Percentiles rank a stretch among this genome's conserved stretches.
phyloP scores from a whole-genome alignment of 2,797 vertebrate genomes.

The Anas bernieri region DNA sequence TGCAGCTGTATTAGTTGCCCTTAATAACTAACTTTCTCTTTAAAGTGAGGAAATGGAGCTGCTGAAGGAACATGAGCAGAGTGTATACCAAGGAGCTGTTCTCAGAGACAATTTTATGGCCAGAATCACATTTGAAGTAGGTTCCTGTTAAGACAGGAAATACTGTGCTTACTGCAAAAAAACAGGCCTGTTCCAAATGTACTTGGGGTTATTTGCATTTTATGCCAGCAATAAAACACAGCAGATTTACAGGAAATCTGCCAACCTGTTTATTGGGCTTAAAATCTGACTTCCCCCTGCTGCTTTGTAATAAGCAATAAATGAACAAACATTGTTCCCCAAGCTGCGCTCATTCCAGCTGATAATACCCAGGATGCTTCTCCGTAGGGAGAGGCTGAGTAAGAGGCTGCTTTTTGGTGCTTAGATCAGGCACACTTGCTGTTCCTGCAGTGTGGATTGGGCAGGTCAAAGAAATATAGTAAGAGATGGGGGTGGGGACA shows the following conservation, averaged over 20 bases:
- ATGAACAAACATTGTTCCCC: not conserved
- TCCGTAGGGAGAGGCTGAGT: not conserved
- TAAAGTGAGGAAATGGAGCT: not conserved
- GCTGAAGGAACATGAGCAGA: not conserved
- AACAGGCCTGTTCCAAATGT: not conserved
- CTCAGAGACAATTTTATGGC: not conserved
- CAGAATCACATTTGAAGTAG: not conserved
- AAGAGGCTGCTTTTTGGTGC: not conserved
- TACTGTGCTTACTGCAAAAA: not conserved
- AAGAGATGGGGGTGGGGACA: not conserved
- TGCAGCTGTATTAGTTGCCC: not conserved
- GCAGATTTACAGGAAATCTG: constrained; percentile 34
- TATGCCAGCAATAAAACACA: constrained; percentile 36
- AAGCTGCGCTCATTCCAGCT: not conserved
- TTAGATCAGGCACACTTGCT: not conserved
- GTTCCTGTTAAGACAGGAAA: constrained; percentile 6
- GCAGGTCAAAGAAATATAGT: not conserved
- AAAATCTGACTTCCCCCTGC: constrained; percentile 18
- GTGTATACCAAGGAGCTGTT: not conserved
- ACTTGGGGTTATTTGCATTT: constrained; percentile 24
- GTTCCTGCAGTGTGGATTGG: not conserved
- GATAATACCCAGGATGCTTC: not conserved
- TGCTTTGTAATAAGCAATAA: constrained; percentile 4
- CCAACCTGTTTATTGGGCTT: constrained; percentile 35
- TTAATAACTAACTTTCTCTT: not conserved